Evolutionary conservation across 2,113 vertebrate species (phyloP).

Genomic region (Spilogale gracilis): DNA sequence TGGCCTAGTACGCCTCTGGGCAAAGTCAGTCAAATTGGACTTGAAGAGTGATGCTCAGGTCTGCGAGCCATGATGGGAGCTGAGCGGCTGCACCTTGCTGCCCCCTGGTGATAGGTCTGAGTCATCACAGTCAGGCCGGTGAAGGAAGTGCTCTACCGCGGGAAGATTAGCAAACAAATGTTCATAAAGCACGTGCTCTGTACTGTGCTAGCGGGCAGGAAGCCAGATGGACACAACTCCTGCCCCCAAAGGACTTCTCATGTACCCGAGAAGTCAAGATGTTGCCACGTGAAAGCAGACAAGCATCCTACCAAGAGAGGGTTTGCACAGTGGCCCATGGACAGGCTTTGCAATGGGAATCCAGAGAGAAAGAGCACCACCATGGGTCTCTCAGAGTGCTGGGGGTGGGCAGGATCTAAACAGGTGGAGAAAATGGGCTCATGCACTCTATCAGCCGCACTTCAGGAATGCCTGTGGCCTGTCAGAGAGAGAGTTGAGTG

Average conservation of each 20-base stretch:
- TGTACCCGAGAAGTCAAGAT: neutral
- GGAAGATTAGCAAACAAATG: neutral
- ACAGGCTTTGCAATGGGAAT: neutral
- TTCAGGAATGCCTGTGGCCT: neutral
- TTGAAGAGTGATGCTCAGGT: neutral
- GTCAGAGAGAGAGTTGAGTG: neutral
- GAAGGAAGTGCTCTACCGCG: neutral
- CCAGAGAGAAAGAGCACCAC: accelerated
- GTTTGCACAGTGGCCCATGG: neutral
- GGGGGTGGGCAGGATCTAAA: neutral
- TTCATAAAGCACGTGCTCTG: neutral
- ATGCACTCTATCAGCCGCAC: neutral
- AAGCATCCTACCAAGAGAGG: neutral
- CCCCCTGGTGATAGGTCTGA: neutral
- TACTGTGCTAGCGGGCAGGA: neutral
- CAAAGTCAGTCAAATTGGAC: neutral
- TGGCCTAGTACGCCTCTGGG: neutral
- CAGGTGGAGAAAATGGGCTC: neutral
- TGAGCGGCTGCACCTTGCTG: neutral
- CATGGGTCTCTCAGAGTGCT: neutral
- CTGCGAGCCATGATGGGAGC: neutral
- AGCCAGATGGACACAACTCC: neutral
- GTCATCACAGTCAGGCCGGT: neutral
- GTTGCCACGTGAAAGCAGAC: neutral
- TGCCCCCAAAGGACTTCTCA: neutral